Conservation (phyloP, 2,113 vertebrate species). For the Cacatua alba region DNA sequence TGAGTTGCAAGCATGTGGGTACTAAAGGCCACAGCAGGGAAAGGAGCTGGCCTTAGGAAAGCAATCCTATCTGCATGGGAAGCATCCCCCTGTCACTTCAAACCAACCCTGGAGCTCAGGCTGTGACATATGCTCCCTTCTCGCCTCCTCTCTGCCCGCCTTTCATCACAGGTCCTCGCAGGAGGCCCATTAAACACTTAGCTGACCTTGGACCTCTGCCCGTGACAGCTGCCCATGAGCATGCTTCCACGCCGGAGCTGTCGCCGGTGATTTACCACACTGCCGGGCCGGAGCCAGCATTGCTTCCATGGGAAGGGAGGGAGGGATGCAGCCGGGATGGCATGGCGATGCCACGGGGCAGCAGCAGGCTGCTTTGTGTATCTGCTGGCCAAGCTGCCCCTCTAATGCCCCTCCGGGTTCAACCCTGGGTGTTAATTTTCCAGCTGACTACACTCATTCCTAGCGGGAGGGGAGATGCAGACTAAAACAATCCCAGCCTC, state of each 20-base stretch:
- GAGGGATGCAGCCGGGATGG: neutral
- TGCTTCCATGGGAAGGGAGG: neutral
- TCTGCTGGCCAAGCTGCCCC: neutral
- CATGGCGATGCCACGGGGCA: neutral
- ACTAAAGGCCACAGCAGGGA: neutral
- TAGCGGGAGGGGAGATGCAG: neutral
- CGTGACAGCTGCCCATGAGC: slow-evolving; percentile 10
- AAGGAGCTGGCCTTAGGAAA: rapidly evolving
- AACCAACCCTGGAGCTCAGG: neutral
- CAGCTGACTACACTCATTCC: neutral
- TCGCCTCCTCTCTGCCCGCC: neutral
- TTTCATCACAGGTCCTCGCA: slow-evolving; percentile 21
- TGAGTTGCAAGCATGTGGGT: rapidly evolving
- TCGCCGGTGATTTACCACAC: neutral
- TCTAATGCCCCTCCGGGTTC: neutral
- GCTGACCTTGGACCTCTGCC: slow-evolving; percentile 63
- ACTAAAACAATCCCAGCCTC: neutral
- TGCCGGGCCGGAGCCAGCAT: rapidly evolving
- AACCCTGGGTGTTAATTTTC: neutral
- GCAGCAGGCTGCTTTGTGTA: neutral
- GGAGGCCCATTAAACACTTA: slow-evolving; percentile 57
- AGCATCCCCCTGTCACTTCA: neutral
- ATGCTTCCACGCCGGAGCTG: neutral
- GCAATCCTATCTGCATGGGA: neutral
- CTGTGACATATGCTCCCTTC: slow-evolving; percentile 42